phyloP scores from a whole-genome alignment of 2,113 vertebrate genomes.

The Copsychus sechellarum region DNA sequence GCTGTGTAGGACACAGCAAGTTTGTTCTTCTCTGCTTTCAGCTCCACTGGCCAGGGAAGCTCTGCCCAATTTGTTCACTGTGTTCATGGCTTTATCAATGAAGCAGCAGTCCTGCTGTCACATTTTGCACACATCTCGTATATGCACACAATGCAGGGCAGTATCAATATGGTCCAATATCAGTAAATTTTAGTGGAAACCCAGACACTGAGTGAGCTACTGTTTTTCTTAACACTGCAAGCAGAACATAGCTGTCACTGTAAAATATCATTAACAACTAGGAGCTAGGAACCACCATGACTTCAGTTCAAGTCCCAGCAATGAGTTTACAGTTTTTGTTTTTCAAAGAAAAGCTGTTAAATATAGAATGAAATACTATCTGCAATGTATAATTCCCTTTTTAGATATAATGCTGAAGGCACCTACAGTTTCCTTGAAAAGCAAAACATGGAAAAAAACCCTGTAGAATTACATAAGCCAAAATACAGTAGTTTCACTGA shows the following conservation, averaged over 20 bases:
- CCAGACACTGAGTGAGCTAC: neutral
- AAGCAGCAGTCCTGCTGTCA: neutral
- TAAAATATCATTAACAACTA: slow-evolving; percentile 29
- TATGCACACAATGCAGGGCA: neutral
- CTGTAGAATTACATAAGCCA: neutral
- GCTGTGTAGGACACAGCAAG: neutral
- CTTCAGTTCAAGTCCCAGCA: neutral
- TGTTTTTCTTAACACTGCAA: slow-evolving; percentile 2
- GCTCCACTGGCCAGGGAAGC: neutral
- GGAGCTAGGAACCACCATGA: neutral
- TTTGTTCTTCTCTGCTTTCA: neutral
- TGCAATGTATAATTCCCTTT: slow-evolving; percentile 28
- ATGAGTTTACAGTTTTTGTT: neutral
- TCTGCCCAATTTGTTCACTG: neutral
- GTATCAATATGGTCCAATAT: neutral
- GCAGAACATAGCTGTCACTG: neutral
- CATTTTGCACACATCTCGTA: neutral
- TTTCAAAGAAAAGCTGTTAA: slow-evolving; percentile 46
- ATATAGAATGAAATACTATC: slow-evolving; percentile 24
- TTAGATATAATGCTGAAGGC: slow-evolving; percentile 28
- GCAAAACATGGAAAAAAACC: neutral
- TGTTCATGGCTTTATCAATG: neutral
- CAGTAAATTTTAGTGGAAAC: neutral
- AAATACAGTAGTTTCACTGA: neutral
- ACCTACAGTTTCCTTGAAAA: slow-evolving; percentile 1